phyloP scores from a whole-genome alignment of 2,797 vertebrate species.

The Myripristis jacobus region DNA sequence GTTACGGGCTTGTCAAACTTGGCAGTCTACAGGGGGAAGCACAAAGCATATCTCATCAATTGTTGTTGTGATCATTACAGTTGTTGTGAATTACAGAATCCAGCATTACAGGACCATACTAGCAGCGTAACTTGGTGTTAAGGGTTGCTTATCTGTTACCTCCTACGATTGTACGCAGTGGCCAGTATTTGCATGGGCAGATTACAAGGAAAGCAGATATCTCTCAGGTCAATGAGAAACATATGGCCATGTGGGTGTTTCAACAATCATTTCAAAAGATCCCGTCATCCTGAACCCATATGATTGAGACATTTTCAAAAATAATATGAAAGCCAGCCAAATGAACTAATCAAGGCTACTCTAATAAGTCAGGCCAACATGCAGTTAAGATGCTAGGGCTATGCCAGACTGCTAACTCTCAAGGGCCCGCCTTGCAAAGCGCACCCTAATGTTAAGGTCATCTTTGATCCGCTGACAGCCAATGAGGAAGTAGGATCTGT shows the following conservation, averaged over 20 bases:
- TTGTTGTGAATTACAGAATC: background rate
- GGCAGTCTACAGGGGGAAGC: constrained; percentile 84
- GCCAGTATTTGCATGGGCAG: constrained; percentile 13
- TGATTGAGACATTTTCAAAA: background rate
- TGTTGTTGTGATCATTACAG: too few relatives aligned
- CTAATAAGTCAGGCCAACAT: background rate
- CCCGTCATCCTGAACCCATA: constrained; percentile 14
- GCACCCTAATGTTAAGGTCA: background rate
- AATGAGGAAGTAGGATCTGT: background rate
- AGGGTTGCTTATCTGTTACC: background rate
- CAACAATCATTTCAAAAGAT: constrained; percentile 32
- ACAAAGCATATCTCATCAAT: background rate
- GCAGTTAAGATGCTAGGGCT: constrained; percentile 1
- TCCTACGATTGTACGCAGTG: constrained; percentile 11
- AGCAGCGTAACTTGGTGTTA: too few relatives aligned
- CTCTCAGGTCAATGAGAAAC: constrained; percentile 34
- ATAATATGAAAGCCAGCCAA: background rate
- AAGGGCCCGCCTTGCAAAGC: background rate
- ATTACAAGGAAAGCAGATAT: constrained; percentile 27
- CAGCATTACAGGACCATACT: background rate
- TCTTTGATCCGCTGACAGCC: background rate
- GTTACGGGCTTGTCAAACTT: constrained; percentile 97
- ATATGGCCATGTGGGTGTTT: constrained; percentile 27
- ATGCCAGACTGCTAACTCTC: background rate
- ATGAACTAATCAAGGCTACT: background rate